A percentile compares a stretch with the other conserved stretches of the same genome.
phyloP scores from a whole-genome alignment of 1,140 invertebrate genomes.

The Eulimnadia texana region DNA sequence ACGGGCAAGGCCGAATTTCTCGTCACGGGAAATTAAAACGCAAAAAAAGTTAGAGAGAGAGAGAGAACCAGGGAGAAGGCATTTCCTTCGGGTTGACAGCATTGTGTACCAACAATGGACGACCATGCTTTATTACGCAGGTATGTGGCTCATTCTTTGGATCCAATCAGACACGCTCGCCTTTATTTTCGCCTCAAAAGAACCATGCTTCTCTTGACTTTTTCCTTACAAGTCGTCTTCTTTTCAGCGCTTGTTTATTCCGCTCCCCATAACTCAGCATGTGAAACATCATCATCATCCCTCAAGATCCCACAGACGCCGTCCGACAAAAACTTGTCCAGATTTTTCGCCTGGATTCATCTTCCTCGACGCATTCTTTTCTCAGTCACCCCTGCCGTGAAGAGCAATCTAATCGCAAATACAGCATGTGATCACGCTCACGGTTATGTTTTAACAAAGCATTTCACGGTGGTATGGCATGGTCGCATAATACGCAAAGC shows the following conservation, averaged over 20 bases:
- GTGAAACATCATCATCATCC: too few species aligned
- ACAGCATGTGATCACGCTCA: background rate
- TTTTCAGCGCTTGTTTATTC: background rate
- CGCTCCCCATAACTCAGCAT: background rate
- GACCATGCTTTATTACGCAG: slow-evolving; percentile 11
- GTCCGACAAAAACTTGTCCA: too few species aligned
- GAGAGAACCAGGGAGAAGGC: too few species aligned
- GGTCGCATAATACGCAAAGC: too few species aligned
- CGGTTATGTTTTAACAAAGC: background rate
- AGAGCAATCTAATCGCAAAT: background rate
- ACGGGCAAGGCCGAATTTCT: background rate
- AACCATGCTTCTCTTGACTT: background rate
- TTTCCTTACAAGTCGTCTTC: background rate
- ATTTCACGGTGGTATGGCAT: background rate
- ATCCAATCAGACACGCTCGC: slow-evolving; percentile 10
- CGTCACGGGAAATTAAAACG: background rate
- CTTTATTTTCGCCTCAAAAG: background rate
- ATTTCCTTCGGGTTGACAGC: slow-evolving; percentile 9
- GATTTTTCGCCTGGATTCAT: too few species aligned
- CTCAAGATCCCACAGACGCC: too few species aligned
- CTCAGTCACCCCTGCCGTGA: too few species aligned
- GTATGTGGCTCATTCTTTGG: slow-evolving; percentile 3
- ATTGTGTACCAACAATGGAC: slow-evolving; percentile 3
- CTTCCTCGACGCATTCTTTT: too few species aligned
- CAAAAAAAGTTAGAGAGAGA: too few species aligned